Evolutionary conservation across 1,140 invertebrate species (phyloP).

Genomic region (Drosophila erecta): DNA sequence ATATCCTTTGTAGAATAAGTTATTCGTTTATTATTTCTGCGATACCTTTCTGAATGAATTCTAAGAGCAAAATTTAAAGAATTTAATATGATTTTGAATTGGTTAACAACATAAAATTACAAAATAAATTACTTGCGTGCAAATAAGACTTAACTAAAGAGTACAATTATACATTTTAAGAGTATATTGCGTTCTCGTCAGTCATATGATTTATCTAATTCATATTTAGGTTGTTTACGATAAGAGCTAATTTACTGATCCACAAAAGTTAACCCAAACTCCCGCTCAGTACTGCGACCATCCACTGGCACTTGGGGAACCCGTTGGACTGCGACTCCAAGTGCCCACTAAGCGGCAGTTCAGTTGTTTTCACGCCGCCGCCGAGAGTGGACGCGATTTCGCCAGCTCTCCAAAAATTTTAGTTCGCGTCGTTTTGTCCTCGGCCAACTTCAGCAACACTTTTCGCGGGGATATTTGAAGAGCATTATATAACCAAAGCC

Average conservation of each 20-base stretch:
- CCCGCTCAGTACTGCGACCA: background rate
- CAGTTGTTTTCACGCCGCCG: slow-evolving; percentile 66
- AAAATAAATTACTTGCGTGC: too few relatives aligned
- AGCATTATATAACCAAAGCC: background rate
- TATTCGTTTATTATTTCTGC: too few relatives aligned
- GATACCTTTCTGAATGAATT: too few relatives aligned
- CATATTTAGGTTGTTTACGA: background rate
- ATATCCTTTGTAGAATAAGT: too few relatives aligned
- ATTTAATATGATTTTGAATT: too few relatives aligned
- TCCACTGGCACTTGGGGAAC: slow-evolving; percentile 12
- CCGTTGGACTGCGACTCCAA: slow-evolving; percentile 15
- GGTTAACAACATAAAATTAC: too few relatives aligned
- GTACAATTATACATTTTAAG: too few relatives aligned
- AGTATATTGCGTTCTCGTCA: background rate
- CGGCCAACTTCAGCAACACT: slow-evolving; percentile 21
- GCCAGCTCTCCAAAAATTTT: slow-evolving; percentile 20
- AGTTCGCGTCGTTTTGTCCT: slow-evolving; percentile 35
- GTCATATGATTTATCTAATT: background rate
- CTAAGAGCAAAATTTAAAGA: too few relatives aligned
- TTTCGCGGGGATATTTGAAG: slow-evolving; percentile 15
- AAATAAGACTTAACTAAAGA: too few relatives aligned
- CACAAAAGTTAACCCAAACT: background rate
- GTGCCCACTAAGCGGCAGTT: slow-evolving; percentile 40
- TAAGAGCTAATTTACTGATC: background rate
- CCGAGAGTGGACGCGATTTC: slow-evolving; percentile 58